Evolutionary conservation across 2,113 vertebrate genomes (phyloP).

Genomic region (Hydropotes inermis): DNA sequence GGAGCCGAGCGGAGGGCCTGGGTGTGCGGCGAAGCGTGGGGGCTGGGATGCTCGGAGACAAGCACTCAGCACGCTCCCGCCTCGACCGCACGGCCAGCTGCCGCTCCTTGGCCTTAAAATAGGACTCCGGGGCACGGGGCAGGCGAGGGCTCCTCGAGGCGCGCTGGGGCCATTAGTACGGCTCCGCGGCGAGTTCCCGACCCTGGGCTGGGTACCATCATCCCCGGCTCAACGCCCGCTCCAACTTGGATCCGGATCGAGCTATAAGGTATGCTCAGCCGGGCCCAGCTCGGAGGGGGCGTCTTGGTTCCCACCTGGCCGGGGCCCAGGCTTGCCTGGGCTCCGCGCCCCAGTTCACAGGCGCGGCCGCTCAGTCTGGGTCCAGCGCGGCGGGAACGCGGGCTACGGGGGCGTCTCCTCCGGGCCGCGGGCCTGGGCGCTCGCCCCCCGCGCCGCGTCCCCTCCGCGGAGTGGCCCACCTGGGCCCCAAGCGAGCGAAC

Average conservation of each 20-base stretch:
- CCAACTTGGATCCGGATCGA: constrained; percentile 17
- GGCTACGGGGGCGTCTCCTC: neutral
- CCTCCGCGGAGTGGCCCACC: constrained; percentile 79
- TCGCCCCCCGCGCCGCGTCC: neutral
- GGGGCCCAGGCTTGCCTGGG: neutral
- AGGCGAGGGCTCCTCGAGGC: neutral
- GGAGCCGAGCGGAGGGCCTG: neutral
- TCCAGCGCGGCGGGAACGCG: neutral
- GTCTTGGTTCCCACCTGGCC: neutral
- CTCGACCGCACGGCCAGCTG: neutral
- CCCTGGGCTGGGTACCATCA: neutral
- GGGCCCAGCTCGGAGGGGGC: neutral
- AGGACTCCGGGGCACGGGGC: neutral
- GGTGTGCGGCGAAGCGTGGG: neutral
- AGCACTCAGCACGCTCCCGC: neutral
- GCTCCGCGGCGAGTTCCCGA: neutral
- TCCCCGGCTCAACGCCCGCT: neutral
- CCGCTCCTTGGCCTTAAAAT: neutral
- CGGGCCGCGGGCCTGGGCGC: neutral
- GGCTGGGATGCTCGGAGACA: neutral
- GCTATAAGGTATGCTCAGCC: neutral
- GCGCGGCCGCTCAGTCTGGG: neutral
- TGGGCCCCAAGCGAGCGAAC: constrained; percentile 91
- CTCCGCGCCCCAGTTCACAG: neutral
- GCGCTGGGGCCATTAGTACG: neutral